phyloP scores from a whole-genome alignment of 2,113 vertebrate genomes.

The Bos indicus region DNA sequence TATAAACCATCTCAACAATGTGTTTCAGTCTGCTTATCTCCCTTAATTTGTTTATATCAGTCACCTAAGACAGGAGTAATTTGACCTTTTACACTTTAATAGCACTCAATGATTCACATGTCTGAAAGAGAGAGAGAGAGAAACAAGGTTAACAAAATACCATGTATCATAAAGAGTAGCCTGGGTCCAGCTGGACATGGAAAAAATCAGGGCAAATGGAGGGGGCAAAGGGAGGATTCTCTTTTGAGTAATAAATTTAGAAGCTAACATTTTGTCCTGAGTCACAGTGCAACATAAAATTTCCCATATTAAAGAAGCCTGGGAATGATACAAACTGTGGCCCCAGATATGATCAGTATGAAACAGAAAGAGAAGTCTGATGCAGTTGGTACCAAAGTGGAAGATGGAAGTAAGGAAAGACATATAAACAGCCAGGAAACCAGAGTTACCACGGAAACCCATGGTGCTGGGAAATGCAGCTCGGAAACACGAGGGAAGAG shows the following conservation, averaged over 20 bases:
- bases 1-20: neutral
- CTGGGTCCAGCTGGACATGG: neutral
- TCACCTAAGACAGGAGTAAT: neutral
- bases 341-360: neutral
- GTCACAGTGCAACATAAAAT: neutral
- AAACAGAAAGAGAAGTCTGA: neutral
- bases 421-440: neutral
- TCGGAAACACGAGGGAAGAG: neutral
- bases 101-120: neutral
- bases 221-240: neutral
- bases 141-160: neutral
- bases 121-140: neutral
- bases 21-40: neutral
- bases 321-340: neutral
- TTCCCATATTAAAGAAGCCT: neutral
- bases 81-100: conserved; percentile 13
- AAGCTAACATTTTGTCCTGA: neutral
- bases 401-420: neutral
- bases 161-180: neutral
- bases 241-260: neutral
- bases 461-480: neutral
- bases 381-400: neutral
- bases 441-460: neutral
- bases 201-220: neutral
- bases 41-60: neutral